A percentile compares a stretch with the other conserved stretches of the same genome.
phyloP scores from a whole-genome alignment of 2,797 vertebrate species.

The Pantherophis alleghaniensis region DNA sequence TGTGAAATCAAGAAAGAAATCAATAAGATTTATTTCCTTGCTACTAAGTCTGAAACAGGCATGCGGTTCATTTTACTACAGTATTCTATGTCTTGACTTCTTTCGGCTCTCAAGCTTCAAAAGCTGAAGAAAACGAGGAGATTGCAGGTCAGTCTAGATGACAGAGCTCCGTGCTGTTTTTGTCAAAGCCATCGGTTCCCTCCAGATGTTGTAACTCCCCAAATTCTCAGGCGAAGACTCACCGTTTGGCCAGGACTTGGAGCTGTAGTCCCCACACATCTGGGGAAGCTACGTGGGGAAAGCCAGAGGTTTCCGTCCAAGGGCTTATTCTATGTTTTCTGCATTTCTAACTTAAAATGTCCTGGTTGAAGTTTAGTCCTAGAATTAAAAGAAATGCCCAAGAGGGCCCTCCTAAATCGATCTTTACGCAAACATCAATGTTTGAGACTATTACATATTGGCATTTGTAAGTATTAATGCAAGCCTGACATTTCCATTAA shows the following conservation, averaged over 20 bases:
- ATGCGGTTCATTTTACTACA: background rate
- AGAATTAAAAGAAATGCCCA: background rate
- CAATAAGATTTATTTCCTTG: background rate
- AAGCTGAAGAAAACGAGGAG: background rate
- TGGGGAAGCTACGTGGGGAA: background rate
- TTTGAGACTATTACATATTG: background rate
- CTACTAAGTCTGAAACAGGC: background rate
- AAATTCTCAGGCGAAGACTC: background rate
- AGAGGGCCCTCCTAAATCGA: background rate
- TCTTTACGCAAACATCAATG: background rate
- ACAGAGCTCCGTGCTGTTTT: background rate
- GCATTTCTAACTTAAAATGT: background rate
- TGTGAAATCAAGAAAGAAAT: background rate
- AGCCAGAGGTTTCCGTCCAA: background rate
- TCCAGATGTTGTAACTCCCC: background rate
- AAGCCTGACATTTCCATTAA: constrained; percentile 19
- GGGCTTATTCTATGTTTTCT: background rate
- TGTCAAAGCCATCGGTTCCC: background rate
- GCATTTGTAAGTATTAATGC: constrained; percentile 19
- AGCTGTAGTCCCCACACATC: background rate
- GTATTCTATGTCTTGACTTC: background rate
- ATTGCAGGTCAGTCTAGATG: background rate
- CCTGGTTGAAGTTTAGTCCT: background rate
- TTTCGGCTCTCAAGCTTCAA: background rate
- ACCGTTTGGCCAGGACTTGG: background rate